These are phyloP conservation scores for Athene noctua DNA, from an alignment of 2,113 vertebrate species.

Conservation along the genomic window DNA sequence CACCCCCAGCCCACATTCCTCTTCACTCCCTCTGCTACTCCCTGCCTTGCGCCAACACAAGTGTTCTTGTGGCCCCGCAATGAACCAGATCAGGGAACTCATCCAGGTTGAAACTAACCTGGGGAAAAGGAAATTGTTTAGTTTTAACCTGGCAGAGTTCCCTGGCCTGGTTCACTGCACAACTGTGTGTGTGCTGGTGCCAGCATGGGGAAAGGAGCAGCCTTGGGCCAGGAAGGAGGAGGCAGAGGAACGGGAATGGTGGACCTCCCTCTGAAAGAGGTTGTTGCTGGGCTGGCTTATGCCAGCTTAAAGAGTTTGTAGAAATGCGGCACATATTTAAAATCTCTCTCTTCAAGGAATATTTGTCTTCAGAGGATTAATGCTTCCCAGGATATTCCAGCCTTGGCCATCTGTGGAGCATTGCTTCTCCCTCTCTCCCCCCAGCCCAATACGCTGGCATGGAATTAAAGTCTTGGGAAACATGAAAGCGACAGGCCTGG, in stretches of 20 bases:
- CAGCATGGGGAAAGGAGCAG: slow-evolving; percentile 12
- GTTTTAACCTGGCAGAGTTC: slow-evolving; percentile 48
- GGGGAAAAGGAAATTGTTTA: slow-evolving; percentile 48
- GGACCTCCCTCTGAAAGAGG: background rate
- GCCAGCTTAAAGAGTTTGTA: slow-evolving; percentile 24
- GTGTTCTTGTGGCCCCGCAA: slow-evolving; percentile 6
- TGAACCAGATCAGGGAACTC: slow-evolving; percentile 57
- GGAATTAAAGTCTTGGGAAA: slow-evolving; percentile 59
- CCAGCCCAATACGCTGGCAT: slow-evolving; percentile 24
- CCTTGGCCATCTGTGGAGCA: slow-evolving; percentile 32
- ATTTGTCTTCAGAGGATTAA: slow-evolving; percentile 50
- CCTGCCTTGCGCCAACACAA: background rate
- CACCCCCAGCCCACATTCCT: slow-evolving; percentile 21
- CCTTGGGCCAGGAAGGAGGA: slow-evolving; percentile 11
- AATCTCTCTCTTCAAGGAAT: slow-evolving; percentile 24
- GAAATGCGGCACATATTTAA: background rate
- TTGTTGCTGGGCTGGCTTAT: background rate
- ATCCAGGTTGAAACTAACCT: slow-evolving; percentile 56
- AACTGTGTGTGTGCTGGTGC: slow-evolving; percentile 5
- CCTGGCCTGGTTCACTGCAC: slow-evolving; percentile 32
- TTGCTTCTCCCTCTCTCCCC: slow-evolving; percentile 8
- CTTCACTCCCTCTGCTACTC: background rate
- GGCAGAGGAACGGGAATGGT: background rate
- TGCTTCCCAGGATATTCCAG: slow-evolving; percentile 51
- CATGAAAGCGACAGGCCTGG: slow-evolving; percentile 59